These are phyloP conservation scores for Fragum sueziense DNA, from an alignment of 2,888 invertebrate genomes.

Conservation along the genomic window DNA sequence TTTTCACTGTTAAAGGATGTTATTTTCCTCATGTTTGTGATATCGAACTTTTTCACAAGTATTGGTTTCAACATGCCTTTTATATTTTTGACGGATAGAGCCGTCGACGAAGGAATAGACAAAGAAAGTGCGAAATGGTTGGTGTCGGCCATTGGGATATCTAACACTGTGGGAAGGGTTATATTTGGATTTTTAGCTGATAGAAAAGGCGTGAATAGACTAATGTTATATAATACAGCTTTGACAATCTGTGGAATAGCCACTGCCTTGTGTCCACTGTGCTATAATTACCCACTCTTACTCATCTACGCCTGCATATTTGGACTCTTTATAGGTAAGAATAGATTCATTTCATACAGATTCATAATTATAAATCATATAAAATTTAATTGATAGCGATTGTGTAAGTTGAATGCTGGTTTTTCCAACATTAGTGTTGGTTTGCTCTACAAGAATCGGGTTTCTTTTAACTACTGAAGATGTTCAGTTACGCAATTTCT, in stretches of 20 bases:
- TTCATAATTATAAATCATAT: too few species aligned
- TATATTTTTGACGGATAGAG: constrained; percentile 91
- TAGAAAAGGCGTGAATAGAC: constrained; percentile 90
- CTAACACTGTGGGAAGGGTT: constrained; percentile 96
- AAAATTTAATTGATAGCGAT: too few species aligned
- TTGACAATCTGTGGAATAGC: constrained; percentile 94
- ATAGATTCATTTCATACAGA: too few species aligned
- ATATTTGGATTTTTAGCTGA: constrained; percentile 83
- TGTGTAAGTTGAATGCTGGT: too few species aligned
- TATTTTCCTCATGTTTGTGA: constrained; percentile 92
- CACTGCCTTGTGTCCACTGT: constrained; percentile 91
- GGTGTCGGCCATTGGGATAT: constrained; percentile 93
- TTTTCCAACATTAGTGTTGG: too few species aligned
- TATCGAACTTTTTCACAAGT: constrained; percentile 96
- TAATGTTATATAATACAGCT: constrained; percentile 94
- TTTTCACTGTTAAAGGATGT: constrained; percentile 92
- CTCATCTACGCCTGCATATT: constrained; percentile 87
- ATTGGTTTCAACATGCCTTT: constrained; percentile 96
- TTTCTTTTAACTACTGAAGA: too few species aligned
- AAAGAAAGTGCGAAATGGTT: constrained; percentile 86
- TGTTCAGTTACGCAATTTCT: too few species aligned
- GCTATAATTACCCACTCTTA: constrained; percentile 88
- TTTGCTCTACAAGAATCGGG: too few species aligned
- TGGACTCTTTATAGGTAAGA: constrained; percentile 80
- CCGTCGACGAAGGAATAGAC: constrained; percentile 80